Evolutionary conservation across 2,113 vertebrate species (phyloP), one percentile per base, ranked within the genome.

Genomic region (Microtus pennsylvanicus): DNA sequence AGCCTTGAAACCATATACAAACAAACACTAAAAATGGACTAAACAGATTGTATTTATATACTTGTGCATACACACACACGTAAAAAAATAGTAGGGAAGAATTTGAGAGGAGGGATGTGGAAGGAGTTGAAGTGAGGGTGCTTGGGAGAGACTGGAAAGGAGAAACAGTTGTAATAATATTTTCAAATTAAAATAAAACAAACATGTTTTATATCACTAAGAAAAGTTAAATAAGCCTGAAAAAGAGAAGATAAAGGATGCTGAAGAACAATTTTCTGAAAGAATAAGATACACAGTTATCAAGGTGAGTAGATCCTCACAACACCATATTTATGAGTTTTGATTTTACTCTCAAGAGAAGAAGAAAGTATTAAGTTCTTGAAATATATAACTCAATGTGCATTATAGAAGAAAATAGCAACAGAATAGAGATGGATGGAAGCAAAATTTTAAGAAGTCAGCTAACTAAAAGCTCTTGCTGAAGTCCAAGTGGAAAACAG

Each of bases 371-470:
- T 76, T 80, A 83, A 94, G 55, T 52, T 70, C 52, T 92, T 67
- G 65, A 93, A 87, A 72, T 67, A 76, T 58, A 91, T 30, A 30
- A 35, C 7, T 87, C 42, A 88, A 47, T 12, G 77, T 77, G 19
- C 12, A 93, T n/a, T 80, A 30, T 8, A 58, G 55, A 95, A 93
- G 33, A 72, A 87, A 95, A 65, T 81, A n/a, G 28, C 19, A 52
- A 76, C 16, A 61, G 35, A 80, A 26, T 75, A 11, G 16, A 80
- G 22, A n/a, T 72, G 69, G 22, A 87, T 77, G 6, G 52, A 63
- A 93, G 28, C 21, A 89, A 93, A 55, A 88, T 9, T 74, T 61
- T 77, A 87, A 52, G 30, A 90, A 93, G 52, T 67, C 75, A 63
- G 72, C 45, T 67, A 88, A 55, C 67, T 89, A 87, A 33, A 95